Base-by-base conservation (phyloP, 2,797 vertebrate species). In the Mastacembelus armatus region DNA sequence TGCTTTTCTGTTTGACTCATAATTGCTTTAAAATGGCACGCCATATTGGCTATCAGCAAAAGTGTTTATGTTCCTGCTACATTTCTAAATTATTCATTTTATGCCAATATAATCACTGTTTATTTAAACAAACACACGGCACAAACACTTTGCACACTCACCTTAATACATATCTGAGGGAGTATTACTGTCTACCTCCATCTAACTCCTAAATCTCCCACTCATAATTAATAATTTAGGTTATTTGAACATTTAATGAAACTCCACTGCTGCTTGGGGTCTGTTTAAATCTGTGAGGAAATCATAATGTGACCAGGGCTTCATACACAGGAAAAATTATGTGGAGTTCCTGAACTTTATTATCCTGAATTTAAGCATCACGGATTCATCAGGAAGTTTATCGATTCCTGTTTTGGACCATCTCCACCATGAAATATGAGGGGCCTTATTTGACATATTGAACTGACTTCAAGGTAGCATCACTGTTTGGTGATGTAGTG, bases 201-300 rank as follows among this genome's bases (percentile, higher is more conserved):
- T 16, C 12, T n/a, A n/a, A n/a, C n/a, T n/a, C 21, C 45, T 54
- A 9, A 30, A 50, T 71, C 51, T 72, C 55, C 57, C 44, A 7
- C 60, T 19, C 49, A 45, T 64, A 49, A 85, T 92, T 71, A 89
- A 91, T 91, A 82, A 88, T 93, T 85, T 48, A 88, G 21, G 19
- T 27, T 70, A 69, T 77, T 78, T 84, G 59, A 77, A 61, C 44
- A 79, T 85, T 86, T 89, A 52, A 65, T 88, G 52, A 89, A 88
- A 80, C 49, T 75, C 43, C 47, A 29, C 55, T 43, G 70, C 55
- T 74, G 73, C 66, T 71, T 12, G 49, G 54, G 10, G 63, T 71
- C 68, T 81, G 52, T 39, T 81, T 62, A 78, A 83, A 67, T 71
- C 80, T 14, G 50, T 1, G 2, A 58, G 65, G 65, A 81, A 72